These are phyloP conservation scores for Idaea dimidiata DNA, from an alignment of 2,888 invertebrate genomes.

Conservation along the genomic window DNA sequence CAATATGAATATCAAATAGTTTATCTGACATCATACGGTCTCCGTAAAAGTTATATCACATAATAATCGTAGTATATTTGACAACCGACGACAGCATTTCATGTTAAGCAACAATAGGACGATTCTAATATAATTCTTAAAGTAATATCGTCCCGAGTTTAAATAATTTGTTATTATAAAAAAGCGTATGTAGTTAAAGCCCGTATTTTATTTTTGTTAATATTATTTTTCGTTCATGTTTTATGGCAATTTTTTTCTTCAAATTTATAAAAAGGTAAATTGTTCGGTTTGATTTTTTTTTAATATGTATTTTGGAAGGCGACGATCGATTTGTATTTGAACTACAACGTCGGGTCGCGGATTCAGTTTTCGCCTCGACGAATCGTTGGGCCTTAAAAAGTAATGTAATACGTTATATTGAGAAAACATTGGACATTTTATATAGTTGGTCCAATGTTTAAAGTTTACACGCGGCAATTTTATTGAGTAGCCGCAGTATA, in stretches of 20 bases:
- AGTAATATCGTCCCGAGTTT: constrained; percentile 78
- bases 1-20: background rate
- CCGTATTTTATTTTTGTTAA: constrained; percentile 72
- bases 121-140: constrained; percentile 81
- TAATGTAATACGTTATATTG: constrained; percentile 37
- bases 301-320: constrained; percentile 29
- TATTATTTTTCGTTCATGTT: constrained; percentile 64
- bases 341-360: background rate
- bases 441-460: constrained; percentile 62
- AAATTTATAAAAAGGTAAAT: constrained; percentile 49
- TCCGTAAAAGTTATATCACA: background rate
- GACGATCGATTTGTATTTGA: constrained; percentile 36
- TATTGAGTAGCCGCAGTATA: constrained; percentile 75
- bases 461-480: constrained; percentile 75
- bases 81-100: constrained; percentile 54
- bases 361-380: constrained; percentile 17
- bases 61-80: constrained; percentile 7
- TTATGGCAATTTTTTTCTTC: constrained; percentile 55
- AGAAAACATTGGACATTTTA: constrained; percentile 53
- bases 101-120: constrained; percentile 60
- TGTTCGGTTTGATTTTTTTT: constrained; percentile 51
- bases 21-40: background rate
- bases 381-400: constrained; percentile 38
- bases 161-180: constrained; percentile 74
- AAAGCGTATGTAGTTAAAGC: constrained; percentile 57